phyloP scores from a whole-genome alignment of 2,888 invertebrate genomes.

The Nasonia oneida region DNA sequence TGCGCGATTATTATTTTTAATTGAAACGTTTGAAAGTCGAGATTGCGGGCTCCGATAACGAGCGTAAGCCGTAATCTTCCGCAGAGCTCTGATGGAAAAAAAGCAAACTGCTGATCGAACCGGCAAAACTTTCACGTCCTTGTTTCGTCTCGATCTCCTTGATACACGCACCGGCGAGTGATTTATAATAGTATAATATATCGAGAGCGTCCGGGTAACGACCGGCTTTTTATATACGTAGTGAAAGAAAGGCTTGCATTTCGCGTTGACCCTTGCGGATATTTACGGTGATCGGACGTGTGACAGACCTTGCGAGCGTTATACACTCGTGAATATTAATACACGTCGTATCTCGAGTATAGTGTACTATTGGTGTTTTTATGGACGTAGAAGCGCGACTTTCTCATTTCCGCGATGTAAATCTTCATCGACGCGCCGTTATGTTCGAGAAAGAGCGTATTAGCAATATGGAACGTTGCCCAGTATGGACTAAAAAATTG shows the following conservation, averaged over 20 bases:
- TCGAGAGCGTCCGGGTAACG: background rate
- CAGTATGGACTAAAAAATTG: too few relatives aligned
- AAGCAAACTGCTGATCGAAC: background rate
- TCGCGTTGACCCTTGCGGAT: background rate
- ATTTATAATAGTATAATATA: too few relatives aligned
- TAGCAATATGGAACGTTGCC: too few relatives aligned
- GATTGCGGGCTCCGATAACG: background rate
- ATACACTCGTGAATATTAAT: background rate
- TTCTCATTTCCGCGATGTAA: too few relatives aligned
- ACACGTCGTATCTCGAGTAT: too few relatives aligned
- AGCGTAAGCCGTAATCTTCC: slow-evolving; percentile 13
- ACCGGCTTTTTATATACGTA: background rate
- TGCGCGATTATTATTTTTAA: background rate
- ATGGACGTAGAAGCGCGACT: too few relatives aligned
- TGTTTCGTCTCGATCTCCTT: slow-evolving; percentile 5
- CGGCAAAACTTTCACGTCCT: background rate
- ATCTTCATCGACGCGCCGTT: too few relatives aligned
- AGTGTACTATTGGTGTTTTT: too few relatives aligned
- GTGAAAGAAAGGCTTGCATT: background rate
- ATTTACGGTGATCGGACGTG: too few relatives aligned
- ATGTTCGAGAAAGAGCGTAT: too few relatives aligned
- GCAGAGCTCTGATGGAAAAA: background rate
- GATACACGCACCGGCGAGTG: background rate
- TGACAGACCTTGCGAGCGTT: background rate
- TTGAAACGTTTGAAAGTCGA: background rate